phyloP scores from a whole-genome alignment of 2,113 vertebrate species.

The Ailuropoda melanoleuca region DNA sequence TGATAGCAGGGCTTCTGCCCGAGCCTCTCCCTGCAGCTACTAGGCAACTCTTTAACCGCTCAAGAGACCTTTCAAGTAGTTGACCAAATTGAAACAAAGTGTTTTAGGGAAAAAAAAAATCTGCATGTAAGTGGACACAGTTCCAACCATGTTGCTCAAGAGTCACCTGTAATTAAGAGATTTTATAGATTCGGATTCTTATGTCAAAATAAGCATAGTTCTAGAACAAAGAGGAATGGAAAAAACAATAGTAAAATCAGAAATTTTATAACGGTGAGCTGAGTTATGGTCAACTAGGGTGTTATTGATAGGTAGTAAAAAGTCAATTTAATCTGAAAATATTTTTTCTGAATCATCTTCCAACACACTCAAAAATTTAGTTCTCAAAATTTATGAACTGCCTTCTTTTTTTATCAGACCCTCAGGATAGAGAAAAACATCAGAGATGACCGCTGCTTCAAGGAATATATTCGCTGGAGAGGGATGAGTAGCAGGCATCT shows the following conservation, averaged over 20 bases:
- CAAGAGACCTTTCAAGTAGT: neutral
- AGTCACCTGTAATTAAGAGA: neutral
- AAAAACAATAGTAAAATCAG: neutral
- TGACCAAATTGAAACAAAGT: neutral
- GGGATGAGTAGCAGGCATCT: neutral
- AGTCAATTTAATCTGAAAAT: neutral
- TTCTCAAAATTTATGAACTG: neutral
- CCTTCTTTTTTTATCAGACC: neutral
- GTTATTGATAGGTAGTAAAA: neutral
- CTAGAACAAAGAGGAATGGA: neutral
- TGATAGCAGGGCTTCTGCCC: neutral
- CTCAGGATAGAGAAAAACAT: neutral
- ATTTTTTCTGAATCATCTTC: neutral
- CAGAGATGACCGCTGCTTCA: neutral
- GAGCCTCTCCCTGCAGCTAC: neutral
- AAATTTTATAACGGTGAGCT: neutral
- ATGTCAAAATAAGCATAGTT: neutral
- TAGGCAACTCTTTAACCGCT: neutral
- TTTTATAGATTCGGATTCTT: neutral
- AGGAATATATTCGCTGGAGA: neutral
- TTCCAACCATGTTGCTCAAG: neutral
- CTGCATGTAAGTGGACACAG: neutral
- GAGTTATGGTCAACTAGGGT: neutral
- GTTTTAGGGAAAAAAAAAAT: neutral
- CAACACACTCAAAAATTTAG: neutral